phyloP scores from a whole-genome alignment of 2,888 invertebrate species.

The Pristionchus exspectatus region DNA sequence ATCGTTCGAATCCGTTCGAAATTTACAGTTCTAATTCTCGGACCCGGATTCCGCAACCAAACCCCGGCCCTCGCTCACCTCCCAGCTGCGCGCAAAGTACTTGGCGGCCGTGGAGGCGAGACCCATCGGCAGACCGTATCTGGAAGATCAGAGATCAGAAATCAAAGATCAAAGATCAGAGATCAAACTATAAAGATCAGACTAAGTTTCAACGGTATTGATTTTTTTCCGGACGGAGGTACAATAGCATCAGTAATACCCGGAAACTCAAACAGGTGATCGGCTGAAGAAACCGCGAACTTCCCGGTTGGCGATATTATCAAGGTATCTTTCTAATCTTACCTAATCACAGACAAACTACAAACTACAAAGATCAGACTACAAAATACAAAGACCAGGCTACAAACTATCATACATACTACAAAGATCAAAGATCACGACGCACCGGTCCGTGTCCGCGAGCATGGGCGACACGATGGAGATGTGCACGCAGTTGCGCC shows the following conservation, averaged over 20 bases:
- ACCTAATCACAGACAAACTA: not conserved
- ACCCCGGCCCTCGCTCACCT: constrained; percentile 59
- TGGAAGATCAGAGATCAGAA: not conserved
- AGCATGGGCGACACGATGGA: constrained; percentile 90
- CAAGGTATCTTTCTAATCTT: too few relatives aligned
- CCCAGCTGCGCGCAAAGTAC: constrained; percentile 64
- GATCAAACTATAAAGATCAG: not conserved
- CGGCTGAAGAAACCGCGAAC: not conserved
- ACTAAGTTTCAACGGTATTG: not conserved
- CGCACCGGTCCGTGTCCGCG: constrained; percentile 86
- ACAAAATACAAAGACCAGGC: not conserved
- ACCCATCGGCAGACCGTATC: constrained; percentile 71
- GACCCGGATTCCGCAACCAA: not conserved
- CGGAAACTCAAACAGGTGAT: not conserved
- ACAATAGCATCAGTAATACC: not conserved
- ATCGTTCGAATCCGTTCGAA: not conserved
- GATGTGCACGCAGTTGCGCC: constrained; percentile 86
- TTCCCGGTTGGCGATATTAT: not conserved
- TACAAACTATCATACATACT: not conserved
- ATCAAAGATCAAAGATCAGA: not conserved
- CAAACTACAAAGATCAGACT: not conserved
- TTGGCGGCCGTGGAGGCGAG: constrained; percentile 66
- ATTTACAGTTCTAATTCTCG: not conserved
- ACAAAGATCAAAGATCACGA: constrained; percentile 55
- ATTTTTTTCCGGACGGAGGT: fast-evolving